Conservation (phyloP, 2,797 vertebrate species). For the Sebastes itinus region DNA sequence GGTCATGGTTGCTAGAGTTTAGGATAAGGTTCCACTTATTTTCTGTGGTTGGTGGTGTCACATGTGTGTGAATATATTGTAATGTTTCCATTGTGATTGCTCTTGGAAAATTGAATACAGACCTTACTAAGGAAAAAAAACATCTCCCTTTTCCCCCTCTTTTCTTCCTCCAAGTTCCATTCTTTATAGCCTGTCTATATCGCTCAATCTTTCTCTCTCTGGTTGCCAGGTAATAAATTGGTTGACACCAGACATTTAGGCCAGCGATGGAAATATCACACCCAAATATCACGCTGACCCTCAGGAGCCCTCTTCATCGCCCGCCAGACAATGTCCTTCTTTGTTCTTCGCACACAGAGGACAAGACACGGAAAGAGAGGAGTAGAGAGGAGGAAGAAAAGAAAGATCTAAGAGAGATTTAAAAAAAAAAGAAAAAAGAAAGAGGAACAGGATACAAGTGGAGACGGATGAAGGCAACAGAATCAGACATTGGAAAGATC, state of each 20-base stretch:
- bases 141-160: not conserved
- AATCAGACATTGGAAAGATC: conserved; percentile 22
- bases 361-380: not conserved
- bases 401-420: conserved; percentile 1
- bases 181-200: conserved; percentile 3
- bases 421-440: not conserved
- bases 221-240: conserved; percentile 64
- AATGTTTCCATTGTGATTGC: not conserved
- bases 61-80: not conserved
- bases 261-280: conserved; percentile 74
- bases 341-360: conserved; percentile 57
- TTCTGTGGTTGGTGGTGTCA: not conserved
- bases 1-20: no score
- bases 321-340: conserved; percentile 31
- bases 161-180: not conserved
- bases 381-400: not conserved
- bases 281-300: conserved; percentile 76
- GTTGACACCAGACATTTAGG: conserved; percentile 72
- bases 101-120: not conserved
- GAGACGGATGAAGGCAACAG: not conserved
- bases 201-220: not conserved
- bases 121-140: not conserved
- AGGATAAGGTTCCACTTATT: not conserved
- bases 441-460: not conserved
- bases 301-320: conserved; percentile 32